Base-by-base conservation (phyloP, 2,888 invertebrate genomes). In the Ephialtes manifestator region DNA sequence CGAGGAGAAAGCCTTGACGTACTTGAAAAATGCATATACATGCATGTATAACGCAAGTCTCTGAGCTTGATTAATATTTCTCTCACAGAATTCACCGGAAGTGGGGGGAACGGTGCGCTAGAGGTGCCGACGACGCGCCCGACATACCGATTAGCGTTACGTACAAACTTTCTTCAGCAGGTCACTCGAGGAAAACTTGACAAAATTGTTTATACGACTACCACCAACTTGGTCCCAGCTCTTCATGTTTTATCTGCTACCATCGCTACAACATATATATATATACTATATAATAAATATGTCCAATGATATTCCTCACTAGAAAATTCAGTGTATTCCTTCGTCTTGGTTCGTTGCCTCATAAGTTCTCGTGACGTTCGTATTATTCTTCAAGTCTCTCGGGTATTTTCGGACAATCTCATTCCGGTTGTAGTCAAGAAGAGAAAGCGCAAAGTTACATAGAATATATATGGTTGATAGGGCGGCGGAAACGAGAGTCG, bases 111-210 rank as follows among this genome's bases (percentile, higher is more conserved):
- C 76, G 83, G 55, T 78, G 60, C 28, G 70, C 68, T 63, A 43
- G 48, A 63, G 84, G 67, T 71, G 78, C 72, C 58, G 82, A 72
- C 79, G 85, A 85, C 83, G 79, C 71, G 83, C 24, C 78, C 48
- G 79, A 67, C 82, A 85, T 85, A 83, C 82, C 85, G 85, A 85
- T 85, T 85, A 83, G 58, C 79, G 39, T 85, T 82, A 79, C 71
- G 46, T 79, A 83, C 75, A 76, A 82, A 85, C 83, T 85, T 85
- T 85, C 85, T 80, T 80, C 79, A 79, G 85, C 85, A 71, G 85
- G 85, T 85, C 85, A 85, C 85, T 85, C 76, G 85, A 83, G 76
- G 83, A 74, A 63, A 83, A 79, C 79, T 76, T 20, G 67, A 83
- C 67, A 75, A 83, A 85, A 85, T 85, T 83, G 76, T 85, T 85